These are phyloP conservation scores for Enteromius mattozi DNA, from an alignment of 2,797 vertebrate genomes.

Conservation along the genomic window DNA sequence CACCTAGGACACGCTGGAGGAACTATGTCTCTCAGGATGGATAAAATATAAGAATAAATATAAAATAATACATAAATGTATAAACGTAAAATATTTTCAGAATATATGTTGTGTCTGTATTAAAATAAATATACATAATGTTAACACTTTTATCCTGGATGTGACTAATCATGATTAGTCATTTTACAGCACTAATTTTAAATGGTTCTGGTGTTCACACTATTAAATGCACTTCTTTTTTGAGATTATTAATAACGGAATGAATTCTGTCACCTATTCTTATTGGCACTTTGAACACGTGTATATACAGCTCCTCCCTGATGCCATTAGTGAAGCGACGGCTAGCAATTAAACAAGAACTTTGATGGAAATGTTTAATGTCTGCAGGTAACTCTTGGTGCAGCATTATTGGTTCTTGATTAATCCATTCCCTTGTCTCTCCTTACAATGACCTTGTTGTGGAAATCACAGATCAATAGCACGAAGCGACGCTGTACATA, in stretches of 20 bases:
- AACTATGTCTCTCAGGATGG: too few relatives aligned
- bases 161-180: too few relatives aligned
- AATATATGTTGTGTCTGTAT: too few relatives aligned
- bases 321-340: constrained; percentile 67
- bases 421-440: constrained; percentile 66
- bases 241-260: neutral
- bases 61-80: too few relatives aligned
- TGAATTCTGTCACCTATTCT: neutral
- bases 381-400: constrained; percentile 53
- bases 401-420: constrained; percentile 68
- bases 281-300: neutral
- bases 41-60: too few relatives aligned
- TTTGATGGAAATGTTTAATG: constrained; percentile 64
- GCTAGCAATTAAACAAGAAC: constrained; percentile 65
- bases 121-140: too few relatives aligned
- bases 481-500: constrained; percentile 50
- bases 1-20: too few relatives aligned
- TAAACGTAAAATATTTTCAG: too few relatives aligned
- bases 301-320: constrained; percentile 55
- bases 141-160: too few relatives aligned
- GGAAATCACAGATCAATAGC: constrained; percentile 63
- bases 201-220: neutral
- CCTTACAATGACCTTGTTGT: constrained; percentile 56
- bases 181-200: neutral
- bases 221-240: neutral